Percentiles rank a stretch among this genome's conserved stretches.
These are phyloP conservation scores for Liopterus haemorrhoidalis DNA, from an alignment of 2,888 invertebrate species.

Conservation along the genomic window DNA sequence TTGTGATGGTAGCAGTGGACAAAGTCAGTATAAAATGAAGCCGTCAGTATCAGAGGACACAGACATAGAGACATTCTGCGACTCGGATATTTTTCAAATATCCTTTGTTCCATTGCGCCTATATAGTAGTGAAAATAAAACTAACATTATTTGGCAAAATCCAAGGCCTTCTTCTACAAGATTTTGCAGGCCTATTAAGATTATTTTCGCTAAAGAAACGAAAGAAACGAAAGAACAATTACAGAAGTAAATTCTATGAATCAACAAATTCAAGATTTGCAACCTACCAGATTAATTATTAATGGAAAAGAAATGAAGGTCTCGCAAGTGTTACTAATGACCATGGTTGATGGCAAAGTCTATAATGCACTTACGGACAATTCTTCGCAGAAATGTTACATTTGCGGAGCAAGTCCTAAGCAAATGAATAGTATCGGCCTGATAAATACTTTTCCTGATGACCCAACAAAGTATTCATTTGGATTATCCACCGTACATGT, in stretches of 20 bases:
- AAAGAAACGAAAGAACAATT: no score
- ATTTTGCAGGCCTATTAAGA: slow-evolving; percentile 22
- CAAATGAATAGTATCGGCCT: slow-evolving; percentile 27
- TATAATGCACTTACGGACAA: slow-evolving; percentile 22
- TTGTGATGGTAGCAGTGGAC: slow-evolving; percentile 28
- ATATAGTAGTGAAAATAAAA: slow-evolving; percentile 2
- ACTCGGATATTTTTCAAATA: slow-evolving; percentile 20
- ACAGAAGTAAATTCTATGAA: no score
- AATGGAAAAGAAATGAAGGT: slow-evolving; percentile 20
- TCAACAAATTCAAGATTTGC: slow-evolving; percentile 12
- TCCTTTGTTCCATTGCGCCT: slow-evolving; percentile 23
- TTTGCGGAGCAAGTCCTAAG: slow-evolving; percentile 23
- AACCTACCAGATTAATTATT: slow-evolving; percentile 13
- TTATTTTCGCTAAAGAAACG: no score
- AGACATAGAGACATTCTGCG: no score
- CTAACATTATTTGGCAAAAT: slow-evolving; percentile 23
- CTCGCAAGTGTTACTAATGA: slow-evolving; percentile 18
- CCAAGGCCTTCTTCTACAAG: slow-evolving; percentile 23
- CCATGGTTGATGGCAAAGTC: slow-evolving; percentile 28
- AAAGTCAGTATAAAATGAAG: slow-evolving; percentile 26
- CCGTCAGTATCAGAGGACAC: no score
- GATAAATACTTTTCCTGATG: slow-evolving; percentile 19
- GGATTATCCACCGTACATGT: slow-evolving; percentile 30
- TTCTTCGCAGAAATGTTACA: slow-evolving; percentile 19
- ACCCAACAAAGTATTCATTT: slow-evolving; percentile 15